These are phyloP conservation scores for Xanthia togata DNA, from an alignment of 2,888 invertebrate genomes.

Conservation along the genomic window DNA sequence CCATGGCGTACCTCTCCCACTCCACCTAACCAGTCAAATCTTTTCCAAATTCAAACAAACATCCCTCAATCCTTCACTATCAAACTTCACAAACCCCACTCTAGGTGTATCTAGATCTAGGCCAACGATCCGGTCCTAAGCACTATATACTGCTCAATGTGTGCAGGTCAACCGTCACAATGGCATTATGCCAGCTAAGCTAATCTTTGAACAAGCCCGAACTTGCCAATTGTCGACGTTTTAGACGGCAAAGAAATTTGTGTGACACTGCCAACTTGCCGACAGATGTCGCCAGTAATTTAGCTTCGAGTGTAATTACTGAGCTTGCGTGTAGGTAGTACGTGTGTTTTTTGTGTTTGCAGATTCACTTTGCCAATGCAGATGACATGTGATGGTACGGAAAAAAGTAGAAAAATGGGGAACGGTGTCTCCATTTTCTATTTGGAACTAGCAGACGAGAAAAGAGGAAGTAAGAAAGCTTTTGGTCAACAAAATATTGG, in stretches of 20 bases:
- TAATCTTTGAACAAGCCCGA: conserved; percentile 72
- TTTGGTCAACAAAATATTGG: neutral
- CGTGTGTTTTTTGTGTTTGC: neutral
- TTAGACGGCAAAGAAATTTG: conserved; percentile 59
- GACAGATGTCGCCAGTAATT: conserved; percentile 55
- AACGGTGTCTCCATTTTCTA: neutral
- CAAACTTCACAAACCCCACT: conserved; percentile 6
- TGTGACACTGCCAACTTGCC: conserved; percentile 58
- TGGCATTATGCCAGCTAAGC: conserved; percentile 78
- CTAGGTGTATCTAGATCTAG: conserved; percentile 65
- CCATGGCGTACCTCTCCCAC: neutral
- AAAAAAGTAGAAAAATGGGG: neutral
- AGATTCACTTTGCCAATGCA: neutral
- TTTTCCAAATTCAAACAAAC: conserved; percentile 13
- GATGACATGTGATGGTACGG: neutral
- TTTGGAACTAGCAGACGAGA: neutral
- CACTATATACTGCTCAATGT: conserved; percentile 60
- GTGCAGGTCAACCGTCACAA: conserved; percentile 69
- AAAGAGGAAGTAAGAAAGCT: neutral
- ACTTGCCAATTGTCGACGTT: conserved; percentile 75
- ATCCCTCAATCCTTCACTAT: conserved; percentile 19
- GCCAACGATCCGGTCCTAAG: conserved; percentile 59
- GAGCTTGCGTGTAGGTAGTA: neutral
- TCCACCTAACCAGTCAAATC: neutral
- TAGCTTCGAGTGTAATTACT: conserved; percentile 40